These are phyloP conservation scores for Plagodis pulveraria DNA, from an alignment of 2,888 invertebrate genomes.

Conservation along the genomic window DNA sequence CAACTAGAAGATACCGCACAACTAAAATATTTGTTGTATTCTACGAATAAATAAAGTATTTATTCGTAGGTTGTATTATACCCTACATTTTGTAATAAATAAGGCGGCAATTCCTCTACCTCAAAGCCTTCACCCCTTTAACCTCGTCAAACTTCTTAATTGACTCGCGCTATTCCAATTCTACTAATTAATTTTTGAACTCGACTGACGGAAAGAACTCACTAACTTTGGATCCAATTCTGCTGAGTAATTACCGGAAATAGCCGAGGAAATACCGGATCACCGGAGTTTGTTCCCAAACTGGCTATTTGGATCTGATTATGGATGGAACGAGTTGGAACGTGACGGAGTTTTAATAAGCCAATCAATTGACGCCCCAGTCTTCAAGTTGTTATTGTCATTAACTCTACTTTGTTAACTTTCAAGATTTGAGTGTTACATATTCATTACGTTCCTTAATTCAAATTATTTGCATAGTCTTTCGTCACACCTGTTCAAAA, in stretches of 20 bases:
- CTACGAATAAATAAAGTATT: too few relatives aligned
- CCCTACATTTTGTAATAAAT: too few relatives aligned
- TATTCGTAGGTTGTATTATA: too few relatives aligned
- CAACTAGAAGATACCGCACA: too few relatives aligned
- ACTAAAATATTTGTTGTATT: too few relatives aligned
- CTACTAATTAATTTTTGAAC: constrained; percentile 69
- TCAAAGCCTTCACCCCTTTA: constrained; percentile 16
- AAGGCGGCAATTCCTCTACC: background rate
- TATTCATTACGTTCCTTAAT: too few relatives aligned
- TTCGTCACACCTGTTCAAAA: too few relatives aligned
- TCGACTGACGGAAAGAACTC: constrained; percentile 41
- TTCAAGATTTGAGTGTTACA: too few relatives aligned
- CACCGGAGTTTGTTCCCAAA: constrained; percentile 47
- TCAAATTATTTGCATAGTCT: too few relatives aligned
- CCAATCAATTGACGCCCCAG: constrained; percentile 16
- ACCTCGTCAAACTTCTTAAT: constrained; percentile 38
- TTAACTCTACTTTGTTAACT: too few relatives aligned
- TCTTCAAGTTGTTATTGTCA: background rate
- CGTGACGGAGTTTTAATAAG: constrained; percentile 23
- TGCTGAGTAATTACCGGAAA: constrained; percentile 36
- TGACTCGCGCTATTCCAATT: constrained; percentile 57
- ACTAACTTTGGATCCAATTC: constrained; percentile 46
- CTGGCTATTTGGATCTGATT: constrained; percentile 31
- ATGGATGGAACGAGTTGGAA: constrained; percentile 24
- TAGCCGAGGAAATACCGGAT: constrained; percentile 53